phyloP scores from a whole-genome alignment of 2,888 invertebrate genomes.

The Morpho achilles region DNA sequence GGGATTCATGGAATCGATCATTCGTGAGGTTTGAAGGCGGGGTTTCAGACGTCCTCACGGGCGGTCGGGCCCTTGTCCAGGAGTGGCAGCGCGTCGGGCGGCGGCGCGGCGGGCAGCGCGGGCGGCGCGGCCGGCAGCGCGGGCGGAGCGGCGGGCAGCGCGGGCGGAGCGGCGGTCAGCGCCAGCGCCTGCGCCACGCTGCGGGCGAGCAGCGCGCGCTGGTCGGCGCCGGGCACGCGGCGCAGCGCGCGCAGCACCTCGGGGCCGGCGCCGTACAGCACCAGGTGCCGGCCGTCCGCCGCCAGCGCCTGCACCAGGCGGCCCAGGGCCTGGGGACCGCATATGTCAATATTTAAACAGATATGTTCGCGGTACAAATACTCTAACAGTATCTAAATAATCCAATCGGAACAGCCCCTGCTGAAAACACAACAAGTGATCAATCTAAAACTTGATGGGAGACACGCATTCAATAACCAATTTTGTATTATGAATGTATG shows the following conservation, averaged over 20 bases:
- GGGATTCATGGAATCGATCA: too few species aligned
- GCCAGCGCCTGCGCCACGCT: background rate
- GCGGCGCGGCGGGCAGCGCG: constrained; percentile 59
- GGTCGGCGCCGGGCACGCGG: constrained; percentile 36
- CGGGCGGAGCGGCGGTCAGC: constrained; percentile 38
- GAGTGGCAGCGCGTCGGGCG: constrained; percentile 37
- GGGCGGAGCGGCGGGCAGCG: constrained; percentile 32
- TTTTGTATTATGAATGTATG: too few species aligned
- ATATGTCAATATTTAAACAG: too few species aligned
- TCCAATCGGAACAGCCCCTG: too few species aligned
- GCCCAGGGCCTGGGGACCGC: constrained; percentile 72
- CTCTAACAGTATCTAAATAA: too few species aligned
- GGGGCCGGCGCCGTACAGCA: constrained; percentile 61
- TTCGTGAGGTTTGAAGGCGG: constrained; percentile 49
- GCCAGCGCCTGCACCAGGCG: constrained; percentile 77
- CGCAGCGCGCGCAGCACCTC: constrained; percentile 25
- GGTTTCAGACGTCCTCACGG: constrained; percentile 33
- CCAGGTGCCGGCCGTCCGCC: constrained; percentile 64
- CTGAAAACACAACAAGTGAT: too few species aligned
- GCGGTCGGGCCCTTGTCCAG: constrained; percentile 4
- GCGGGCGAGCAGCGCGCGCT: constrained; percentile 33
- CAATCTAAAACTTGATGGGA: too few species aligned
- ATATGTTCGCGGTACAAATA: too few species aligned
- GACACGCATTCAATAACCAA: too few species aligned
- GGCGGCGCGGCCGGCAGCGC: constrained; percentile 29